Conservation (phyloP, 2,888 invertebrate genomes). For the Lordiphosa andalusiaca region DNA sequence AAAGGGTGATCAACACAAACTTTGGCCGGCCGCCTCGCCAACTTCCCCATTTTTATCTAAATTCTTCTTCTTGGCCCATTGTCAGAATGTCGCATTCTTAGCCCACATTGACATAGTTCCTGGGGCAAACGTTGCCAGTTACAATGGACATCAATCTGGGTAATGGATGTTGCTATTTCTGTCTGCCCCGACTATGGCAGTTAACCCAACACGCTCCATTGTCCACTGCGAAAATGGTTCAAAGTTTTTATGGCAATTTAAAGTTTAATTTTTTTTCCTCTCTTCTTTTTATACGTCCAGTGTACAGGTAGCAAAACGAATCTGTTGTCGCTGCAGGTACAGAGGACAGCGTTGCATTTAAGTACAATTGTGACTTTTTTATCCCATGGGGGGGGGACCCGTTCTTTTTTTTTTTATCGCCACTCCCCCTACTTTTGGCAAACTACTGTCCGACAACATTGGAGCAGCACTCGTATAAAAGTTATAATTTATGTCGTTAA, state of each 20-base stretch:
- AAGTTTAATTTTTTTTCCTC: slow-evolving; percentile 27
- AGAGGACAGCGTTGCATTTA: slow-evolving; percentile 28
- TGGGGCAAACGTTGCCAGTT: slow-evolving; percentile 15
- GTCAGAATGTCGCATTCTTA: slow-evolving; percentile 13
- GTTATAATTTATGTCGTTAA: slow-evolving; percentile 61
- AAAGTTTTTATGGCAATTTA: slow-evolving; percentile 51
- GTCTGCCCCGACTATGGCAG: slow-evolving; percentile 12
- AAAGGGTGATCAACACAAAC: no score
- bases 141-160: slow-evolving; percentile 46
- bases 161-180: slow-evolving; percentile 43
- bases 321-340: slow-evolving; percentile 32
- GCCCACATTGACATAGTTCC: slow-evolving; percentile 53
- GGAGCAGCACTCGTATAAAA: slow-evolving; percentile 20
- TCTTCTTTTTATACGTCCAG: slow-evolving; percentile 16
- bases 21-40: no score
- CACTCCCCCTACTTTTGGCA: slow-evolving; percentile 8
- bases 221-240: slow-evolving; percentile 21
- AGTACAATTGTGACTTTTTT: slow-evolving; percentile 14
- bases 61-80: background rate
- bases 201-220: slow-evolving; percentile 28
- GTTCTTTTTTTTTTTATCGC: background rate
- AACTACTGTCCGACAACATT: background rate
- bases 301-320: slow-evolving; percentile 44
- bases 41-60: background rate
- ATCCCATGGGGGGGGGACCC: no score